Evolutionary conservation across 1,140 invertebrate species (phyloP), one percentile per base, ranked within the genome.

Genomic region (Colletes gigas): DNA sequence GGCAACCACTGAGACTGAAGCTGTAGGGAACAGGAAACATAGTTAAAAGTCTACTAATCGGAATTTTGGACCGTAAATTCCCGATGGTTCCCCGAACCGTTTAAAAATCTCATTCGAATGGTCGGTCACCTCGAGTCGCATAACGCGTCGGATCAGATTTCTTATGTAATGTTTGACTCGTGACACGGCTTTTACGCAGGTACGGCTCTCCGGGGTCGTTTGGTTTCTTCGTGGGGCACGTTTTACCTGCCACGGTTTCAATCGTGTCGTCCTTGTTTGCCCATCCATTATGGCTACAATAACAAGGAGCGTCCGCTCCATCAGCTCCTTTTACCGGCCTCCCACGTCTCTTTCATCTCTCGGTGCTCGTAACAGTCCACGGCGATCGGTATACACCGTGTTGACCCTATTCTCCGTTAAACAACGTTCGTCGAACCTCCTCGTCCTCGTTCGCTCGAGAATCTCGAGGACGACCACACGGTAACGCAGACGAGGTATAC

Each of bases 241-340:
- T 72, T 77, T 59, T 85, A 84, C 83, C 83, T 85, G 83, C 68
- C 76, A 78, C 83, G 84, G 73, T 67, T 78, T 85, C 83, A 54
- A 84, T 81, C 84, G 69, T 78, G 84, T 85, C 84, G 72, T 69
- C 50, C 75, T 30, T 85, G 84, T 85, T 85, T 85, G 84, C 83
- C 69, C 83, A 85, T 85, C 84, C 84, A 85, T 85, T 85, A 85
- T 85, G 79, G 84, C 83, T 85, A 85, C 84, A 85, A 85, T 85
- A 85, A 85, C 84, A 85, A 85, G 83, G 79, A 85, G 44, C 78
- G 83, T 85, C 78, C 83, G 83, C 72, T 81, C 83, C 83, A 72
- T 85, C 83, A 84, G 83, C 78, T 85, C 74, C 84, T 70, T 77
- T 82, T 71, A 52, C 50, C 80, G 52, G 52, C 62, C 82, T 81